These are phyloP conservation scores for Forficula auricularia DNA, from an alignment of 1,140 invertebrate genomes.

Conservation along the genomic window DNA sequence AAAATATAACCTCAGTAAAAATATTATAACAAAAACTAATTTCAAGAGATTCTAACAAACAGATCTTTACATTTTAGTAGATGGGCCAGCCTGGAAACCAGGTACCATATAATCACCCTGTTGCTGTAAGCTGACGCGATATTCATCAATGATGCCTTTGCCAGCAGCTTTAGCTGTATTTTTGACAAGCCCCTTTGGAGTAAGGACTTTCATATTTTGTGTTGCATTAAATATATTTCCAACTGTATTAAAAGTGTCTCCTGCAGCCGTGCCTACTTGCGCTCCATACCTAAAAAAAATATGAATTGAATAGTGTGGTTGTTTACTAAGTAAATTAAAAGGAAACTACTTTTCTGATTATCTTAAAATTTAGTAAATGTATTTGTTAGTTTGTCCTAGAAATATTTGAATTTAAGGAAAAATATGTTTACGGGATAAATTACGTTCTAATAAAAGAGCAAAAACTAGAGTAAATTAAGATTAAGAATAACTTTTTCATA, in stretches of 20 bases:
- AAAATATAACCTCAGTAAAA: too few species aligned
- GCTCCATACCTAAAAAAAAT: constrained; percentile 41
- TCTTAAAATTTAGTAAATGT: background rate
- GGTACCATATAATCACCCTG: background rate
- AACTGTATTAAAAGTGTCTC: constrained; percentile 38
- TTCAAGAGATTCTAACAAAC: too few species aligned
- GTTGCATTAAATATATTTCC: constrained; percentile 42
- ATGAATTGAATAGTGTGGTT: constrained; percentile 3
- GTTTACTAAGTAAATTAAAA: background rate
- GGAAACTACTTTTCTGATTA: background rate
- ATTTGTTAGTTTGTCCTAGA: background rate
- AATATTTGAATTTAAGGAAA: background rate
- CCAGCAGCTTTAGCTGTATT: constrained; percentile 44
- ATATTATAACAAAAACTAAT: too few species aligned
- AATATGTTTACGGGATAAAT: background rate
- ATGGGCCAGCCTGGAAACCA: background rate
- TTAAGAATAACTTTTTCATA: too few species aligned
- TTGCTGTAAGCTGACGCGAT: constrained; percentile 8
- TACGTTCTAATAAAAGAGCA: too few species aligned
- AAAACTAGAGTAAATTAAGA: too few species aligned
- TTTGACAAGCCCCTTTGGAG: constrained; percentile 43
- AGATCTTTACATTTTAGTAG: too few species aligned
- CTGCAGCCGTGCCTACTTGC: constrained; percentile 35
- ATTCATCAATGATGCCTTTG: constrained; percentile 33
- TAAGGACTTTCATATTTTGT: constrained; percentile 39